These are phyloP conservation scores for Phycodurus eques DNA, from an alignment of 2,113 vertebrate species.

Conservation along the genomic window DNA sequence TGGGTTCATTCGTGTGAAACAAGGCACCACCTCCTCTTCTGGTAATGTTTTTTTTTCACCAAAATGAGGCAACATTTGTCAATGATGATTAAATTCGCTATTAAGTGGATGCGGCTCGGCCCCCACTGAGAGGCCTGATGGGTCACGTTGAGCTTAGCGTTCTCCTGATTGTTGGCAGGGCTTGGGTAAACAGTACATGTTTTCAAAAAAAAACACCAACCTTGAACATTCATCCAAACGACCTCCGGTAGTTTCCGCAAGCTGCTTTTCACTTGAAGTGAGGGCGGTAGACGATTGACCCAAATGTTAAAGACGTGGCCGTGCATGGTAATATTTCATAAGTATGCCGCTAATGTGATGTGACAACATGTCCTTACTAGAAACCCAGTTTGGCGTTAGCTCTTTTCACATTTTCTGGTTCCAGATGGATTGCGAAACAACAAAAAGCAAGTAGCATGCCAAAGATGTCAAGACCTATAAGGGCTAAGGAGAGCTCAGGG, in stretches of 20 bases:
- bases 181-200: neutral
- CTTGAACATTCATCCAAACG: neutral
- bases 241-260: neutral
- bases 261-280: neutral
- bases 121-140: neutral
- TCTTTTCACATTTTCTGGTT: neutral
- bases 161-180: neutral
- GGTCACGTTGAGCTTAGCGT: conserved; percentile 1
- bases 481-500: neutral
- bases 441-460: neutral
- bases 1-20: neutral
- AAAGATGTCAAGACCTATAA: neutral
- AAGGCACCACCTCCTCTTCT: neutral
- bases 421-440: conserved; percentile 1
- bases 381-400: neutral
- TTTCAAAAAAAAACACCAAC: neutral
- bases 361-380: neutral
- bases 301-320: neutral
- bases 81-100: neutral
- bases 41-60: neutral
- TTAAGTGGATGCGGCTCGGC: neutral
- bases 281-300: neutral
- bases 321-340: neutral
- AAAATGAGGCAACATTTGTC: neutral
- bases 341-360: neutral